Percentiles rank a stretch among this genome's conserved stretches.
Conservation (phyloP, 2,797 vertebrate species). For the Amazona ochrocephala region DNA sequence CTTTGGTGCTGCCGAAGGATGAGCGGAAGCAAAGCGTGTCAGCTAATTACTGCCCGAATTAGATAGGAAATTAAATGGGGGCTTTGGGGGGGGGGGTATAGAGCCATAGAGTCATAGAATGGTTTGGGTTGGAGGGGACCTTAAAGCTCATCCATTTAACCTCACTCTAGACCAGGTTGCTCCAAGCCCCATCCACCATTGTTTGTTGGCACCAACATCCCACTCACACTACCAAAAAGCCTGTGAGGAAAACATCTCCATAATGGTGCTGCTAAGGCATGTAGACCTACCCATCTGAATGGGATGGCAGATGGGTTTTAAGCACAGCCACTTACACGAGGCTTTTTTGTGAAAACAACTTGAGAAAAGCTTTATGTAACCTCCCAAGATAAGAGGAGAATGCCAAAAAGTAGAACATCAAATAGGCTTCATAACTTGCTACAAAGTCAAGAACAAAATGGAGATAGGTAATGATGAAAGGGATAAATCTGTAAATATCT, state of each 20-base stretch:
- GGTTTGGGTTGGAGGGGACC: background rate
- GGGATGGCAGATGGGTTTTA: background rate
- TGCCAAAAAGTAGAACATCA: fast-evolving
- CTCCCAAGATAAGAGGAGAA: background rate
- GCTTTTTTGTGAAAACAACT: background rate
- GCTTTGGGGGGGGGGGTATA: background rate
- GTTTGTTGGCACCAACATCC: background rate
- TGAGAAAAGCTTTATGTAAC: background rate
- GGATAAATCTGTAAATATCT: background rate
- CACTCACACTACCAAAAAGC: background rate
- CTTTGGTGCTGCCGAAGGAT: background rate
- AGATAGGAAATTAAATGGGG: no score
- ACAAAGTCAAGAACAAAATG: fast-evolving
- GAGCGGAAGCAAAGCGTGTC: background rate
- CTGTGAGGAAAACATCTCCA: background rate
- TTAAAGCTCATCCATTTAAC: background rate
- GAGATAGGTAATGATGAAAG: background rate
- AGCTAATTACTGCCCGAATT: fast-evolving
- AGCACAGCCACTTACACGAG: background rate
- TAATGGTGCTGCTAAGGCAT: background rate
- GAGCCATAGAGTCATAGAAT: background rate
- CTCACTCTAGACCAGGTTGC: background rate
- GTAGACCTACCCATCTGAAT: background rate
- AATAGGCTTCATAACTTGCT: background rate
- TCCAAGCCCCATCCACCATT: background rate